These are phyloP conservation scores for Ciona savignyi DNA, from an alignment of 23 tunicate species.

Conservation along the genomic window DNA sequence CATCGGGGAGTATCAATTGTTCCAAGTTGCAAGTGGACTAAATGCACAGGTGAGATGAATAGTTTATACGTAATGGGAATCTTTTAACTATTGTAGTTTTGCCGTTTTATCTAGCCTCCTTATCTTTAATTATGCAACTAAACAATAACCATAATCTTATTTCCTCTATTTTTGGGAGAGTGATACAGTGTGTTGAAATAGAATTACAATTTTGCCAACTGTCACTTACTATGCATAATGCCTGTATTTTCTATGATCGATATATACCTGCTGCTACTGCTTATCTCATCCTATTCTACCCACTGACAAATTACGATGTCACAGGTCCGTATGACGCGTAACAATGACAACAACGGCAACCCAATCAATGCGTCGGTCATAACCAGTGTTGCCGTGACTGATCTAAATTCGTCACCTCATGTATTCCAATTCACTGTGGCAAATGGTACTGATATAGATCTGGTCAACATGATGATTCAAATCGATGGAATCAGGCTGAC, in stretches of 20 bases:
- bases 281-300: too few relatives aligned
- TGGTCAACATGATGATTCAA: slow-evolving; percentile 6
- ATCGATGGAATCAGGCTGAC: slow-evolving; percentile 19
- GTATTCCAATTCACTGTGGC: slow-evolving; percentile 4
- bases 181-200: too few relatives aligned
- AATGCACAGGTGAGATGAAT: slow-evolving; percentile 20
- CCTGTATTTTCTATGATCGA: too few relatives aligned
- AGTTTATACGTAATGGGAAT: not conserved
- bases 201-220: too few relatives aligned
- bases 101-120: not conserved
- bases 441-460: slow-evolving; percentile 4
- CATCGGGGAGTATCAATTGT: slow-evolving; percentile 43
- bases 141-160: too few relatives aligned
- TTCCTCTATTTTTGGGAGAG: too few relatives aligned
- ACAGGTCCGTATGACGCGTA: slow-evolving; percentile 28
- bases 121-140: too few relatives aligned
- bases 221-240: too few relatives aligned
- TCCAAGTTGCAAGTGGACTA: slow-evolving; percentile 8
- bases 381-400: slow-evolving; percentile 9
- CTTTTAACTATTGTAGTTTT: not conserved
- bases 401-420: not conserved
- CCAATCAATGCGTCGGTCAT: slow-evolving; percentile 24
- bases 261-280: too few relatives aligned
- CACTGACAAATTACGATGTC: too few relatives aligned
- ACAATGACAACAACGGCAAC: slow-evolving; percentile 22